These are phyloP conservation scores for Cerastis rubricosa DNA, from an alignment of 2,888 invertebrate species.

Conservation along the genomic window DNA sequence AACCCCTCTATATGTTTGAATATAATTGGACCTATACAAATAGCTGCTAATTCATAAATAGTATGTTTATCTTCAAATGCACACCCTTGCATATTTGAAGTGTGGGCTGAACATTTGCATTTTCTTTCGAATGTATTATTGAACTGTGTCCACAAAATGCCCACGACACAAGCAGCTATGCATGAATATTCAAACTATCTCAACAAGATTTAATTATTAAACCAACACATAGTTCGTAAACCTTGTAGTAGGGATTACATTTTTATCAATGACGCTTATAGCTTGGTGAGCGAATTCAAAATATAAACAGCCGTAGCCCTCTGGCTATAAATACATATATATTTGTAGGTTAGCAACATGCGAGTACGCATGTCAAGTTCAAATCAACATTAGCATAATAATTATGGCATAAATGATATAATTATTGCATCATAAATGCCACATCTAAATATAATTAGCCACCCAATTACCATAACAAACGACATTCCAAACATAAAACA, in stretches of 20 bases:
- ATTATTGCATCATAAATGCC: neutral
- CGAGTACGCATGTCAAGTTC: neutral
- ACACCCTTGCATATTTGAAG: slow-evolving; percentile 45
- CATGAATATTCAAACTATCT: slow-evolving; percentile 19
- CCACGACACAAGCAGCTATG: neutral
- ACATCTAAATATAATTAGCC: slow-evolving; percentile 11
- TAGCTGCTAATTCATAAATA: slow-evolving; percentile 66
- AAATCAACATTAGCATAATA: slow-evolving; percentile 4
- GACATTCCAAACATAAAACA: slow-evolving; percentile 20
- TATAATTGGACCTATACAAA: slow-evolving; percentile 74
- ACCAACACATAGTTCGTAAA: neutral
- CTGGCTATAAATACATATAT: neutral
- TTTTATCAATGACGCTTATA: neutral
- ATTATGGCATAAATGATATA: slow-evolving; percentile 4
- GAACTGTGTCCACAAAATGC: slow-evolving; percentile 1
- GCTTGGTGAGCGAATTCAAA: neutral
- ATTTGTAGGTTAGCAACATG: neutral
- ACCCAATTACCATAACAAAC: slow-evolving; percentile 44
- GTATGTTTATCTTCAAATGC: slow-evolving; percentile 61
- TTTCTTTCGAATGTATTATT: slow-evolving; percentile 30
- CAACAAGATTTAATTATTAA: slow-evolving; percentile 9
- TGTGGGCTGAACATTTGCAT: slow-evolving; percentile 41
- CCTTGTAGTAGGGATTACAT: neutral
- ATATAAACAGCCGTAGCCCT: neutral
- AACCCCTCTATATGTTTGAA: slow-evolving; percentile 68